These are phyloP conservation scores for Thymallus thymallus DNA, from an alignment of 2,113 vertebrate species.

Conservation along the genomic window DNA sequence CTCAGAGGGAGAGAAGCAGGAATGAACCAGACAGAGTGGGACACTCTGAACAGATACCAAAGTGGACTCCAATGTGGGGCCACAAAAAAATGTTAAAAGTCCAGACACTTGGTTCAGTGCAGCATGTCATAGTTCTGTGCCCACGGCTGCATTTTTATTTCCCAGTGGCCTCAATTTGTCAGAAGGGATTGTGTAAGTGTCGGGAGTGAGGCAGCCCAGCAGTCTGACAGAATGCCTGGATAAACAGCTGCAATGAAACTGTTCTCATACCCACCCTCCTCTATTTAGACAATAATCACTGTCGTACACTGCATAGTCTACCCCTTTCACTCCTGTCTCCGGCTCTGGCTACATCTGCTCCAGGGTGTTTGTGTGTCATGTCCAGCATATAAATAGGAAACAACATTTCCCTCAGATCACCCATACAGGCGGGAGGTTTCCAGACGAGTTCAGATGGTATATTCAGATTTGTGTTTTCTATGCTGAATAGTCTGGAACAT, in stretches of 20 bases:
- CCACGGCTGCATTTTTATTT: conserved; percentile 55
- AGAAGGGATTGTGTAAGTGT: conserved; percentile 44
- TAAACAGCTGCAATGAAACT: conserved; percentile 38
- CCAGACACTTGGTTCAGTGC: conserved; percentile 33
- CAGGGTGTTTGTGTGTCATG: conserved; percentile 50
- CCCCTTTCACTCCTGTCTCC: conserved; percentile 4
- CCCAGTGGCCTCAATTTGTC: conserved; percentile 63
- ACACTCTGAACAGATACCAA: conserved; percentile 23
- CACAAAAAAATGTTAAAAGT: conserved; percentile 41
- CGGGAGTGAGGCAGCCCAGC: conserved; percentile 31
- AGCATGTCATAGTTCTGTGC: conserved; percentile 41
- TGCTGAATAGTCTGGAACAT: not conserved
- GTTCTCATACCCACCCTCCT: conserved; percentile 36
- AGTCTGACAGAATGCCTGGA: conserved; percentile 15
- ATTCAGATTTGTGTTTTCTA: conserved; percentile 16
- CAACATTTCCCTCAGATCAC: conserved; percentile 57
- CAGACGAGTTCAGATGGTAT: conserved; percentile 30
- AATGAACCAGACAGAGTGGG: conserved; percentile 24
- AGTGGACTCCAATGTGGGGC: conserved; percentile 43
- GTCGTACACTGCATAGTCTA: conserved; percentile 34
- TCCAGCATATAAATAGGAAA: conserved; percentile 59
- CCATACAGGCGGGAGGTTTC: conserved; percentile 36
- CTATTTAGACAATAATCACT: conserved; percentile 49
- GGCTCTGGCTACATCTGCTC: conserved; percentile 30
- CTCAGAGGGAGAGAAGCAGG: conserved; percentile 30